phyloP scores from a whole-genome alignment of 2,113 vertebrate species.

The Parus major region DNA sequence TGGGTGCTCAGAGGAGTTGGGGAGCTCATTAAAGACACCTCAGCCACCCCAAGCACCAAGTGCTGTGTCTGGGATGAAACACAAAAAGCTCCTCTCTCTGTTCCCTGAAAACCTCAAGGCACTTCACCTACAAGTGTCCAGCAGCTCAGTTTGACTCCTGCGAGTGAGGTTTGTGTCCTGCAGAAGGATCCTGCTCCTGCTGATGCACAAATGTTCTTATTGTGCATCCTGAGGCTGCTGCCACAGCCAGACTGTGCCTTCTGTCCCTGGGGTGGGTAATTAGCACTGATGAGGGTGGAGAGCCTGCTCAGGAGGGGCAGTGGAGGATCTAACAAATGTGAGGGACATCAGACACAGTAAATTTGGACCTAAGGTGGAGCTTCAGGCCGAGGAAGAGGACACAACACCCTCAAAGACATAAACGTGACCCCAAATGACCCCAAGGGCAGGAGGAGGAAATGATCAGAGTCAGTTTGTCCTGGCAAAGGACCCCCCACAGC shows the following conservation, averaged over 20 bases:
- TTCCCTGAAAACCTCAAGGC: neutral
- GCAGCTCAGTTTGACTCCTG: neutral
- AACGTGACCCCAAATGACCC: neutral
- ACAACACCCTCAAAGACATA: neutral
- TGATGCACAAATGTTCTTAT: neutral
- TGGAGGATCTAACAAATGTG: rapidly evolving
- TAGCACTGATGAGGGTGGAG: neutral
- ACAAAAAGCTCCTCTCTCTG: neutral
- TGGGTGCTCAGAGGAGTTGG: neutral
- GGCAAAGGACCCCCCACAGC: neutral
- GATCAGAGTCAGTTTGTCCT: rapidly evolving
- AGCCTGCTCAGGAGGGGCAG: neutral
- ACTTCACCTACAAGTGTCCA: neutral
- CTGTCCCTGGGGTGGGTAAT: neutral
- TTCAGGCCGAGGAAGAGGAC: neutral
- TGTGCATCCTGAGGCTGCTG: neutral
- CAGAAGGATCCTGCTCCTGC: neutral
- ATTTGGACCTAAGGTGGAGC: rapidly evolving
- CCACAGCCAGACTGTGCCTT: neutral
- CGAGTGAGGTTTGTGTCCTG: neutral
- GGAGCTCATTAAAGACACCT: neutral
- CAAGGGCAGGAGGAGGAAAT: neutral
- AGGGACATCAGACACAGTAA: rapidly evolving
- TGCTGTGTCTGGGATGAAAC: neutral
- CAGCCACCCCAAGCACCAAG: neutral